Conservation (phyloP, 2,113 vertebrate species). For the Paratilapia polleni region DNA sequence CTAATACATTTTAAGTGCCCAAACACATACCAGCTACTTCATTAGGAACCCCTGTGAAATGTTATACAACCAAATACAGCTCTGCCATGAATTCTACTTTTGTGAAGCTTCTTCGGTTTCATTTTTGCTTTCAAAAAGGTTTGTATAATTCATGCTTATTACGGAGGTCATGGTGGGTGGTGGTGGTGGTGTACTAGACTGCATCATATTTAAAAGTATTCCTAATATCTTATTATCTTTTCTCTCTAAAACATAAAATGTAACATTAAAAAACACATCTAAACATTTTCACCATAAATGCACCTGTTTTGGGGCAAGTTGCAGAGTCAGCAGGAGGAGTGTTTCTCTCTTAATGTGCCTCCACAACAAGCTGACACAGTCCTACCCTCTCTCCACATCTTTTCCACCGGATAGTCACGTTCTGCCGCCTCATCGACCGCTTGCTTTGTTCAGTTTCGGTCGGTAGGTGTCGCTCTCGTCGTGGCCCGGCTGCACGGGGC, state of each 20-base stretch:
- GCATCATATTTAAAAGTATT: neutral
- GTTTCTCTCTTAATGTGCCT: constrained; percentile 13
- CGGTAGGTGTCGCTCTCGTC: constrained; percentile 81
- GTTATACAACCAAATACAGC: neutral
- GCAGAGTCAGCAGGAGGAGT: neutral
- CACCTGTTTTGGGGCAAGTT: neutral
- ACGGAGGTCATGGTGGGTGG: too few species aligned
- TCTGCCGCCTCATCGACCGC: constrained; percentile 48
- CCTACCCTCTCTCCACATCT: constrained; percentile 9
- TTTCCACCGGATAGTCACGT: constrained; percentile 41
- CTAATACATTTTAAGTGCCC: neutral
- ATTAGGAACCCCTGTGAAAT: neutral
- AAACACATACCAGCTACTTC: neutral
- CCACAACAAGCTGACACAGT: constrained; percentile 22
- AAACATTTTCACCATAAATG: neutral
- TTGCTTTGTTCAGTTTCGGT: constrained; percentile 44
- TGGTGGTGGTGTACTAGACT: neutral
- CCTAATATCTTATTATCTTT: neutral
- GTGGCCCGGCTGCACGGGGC: constrained; percentile 66
- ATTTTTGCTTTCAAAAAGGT: neutral
- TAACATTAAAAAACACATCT: neutral
- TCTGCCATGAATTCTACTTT: neutral
- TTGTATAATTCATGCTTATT: neutral
- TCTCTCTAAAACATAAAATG: neutral
- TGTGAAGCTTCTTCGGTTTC: neutral